Conservation (phyloP, 2,888 invertebrate species). For the Cheilosia pagana region DNA sequence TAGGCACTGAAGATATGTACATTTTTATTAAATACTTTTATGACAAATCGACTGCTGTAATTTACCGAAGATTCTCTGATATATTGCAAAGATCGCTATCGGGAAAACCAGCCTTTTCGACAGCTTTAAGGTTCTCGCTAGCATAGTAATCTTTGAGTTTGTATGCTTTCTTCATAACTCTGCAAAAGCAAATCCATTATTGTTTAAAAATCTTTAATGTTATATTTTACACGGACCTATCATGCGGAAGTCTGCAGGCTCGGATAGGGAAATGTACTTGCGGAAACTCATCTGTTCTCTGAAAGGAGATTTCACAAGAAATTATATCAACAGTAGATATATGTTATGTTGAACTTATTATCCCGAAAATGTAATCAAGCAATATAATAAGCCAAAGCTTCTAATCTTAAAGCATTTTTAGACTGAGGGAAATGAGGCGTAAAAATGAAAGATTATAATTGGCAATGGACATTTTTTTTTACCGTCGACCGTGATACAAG, state of each 20-base stretch:
- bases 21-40: background rate
- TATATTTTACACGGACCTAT: constrained; percentile 16
- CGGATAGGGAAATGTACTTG: constrained; percentile 36
- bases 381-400: too few species aligned
- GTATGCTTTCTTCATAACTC: constrained; percentile 2
- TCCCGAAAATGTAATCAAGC: too few species aligned
- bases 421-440: too few species aligned
- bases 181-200: background rate
- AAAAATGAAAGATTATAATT: too few species aligned
- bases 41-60: background rate
- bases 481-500: too few species aligned
- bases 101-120: constrained; percentile 63
- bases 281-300: constrained; percentile 63
- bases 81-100: constrained; percentile 14
- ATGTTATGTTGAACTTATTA: too few species aligned
- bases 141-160: constrained; percentile 45
- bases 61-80: constrained; percentile 18
- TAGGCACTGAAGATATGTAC: constrained; percentile 71
- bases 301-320: constrained; percentile 9
- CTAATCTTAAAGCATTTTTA: too few species aligned
- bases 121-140: constrained; percentile 47
- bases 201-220: too few species aligned
- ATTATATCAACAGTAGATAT: background rate
- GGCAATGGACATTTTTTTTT: too few species aligned
- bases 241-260: constrained; percentile 34